Evolutionary conservation across 1,140 invertebrate species (phyloP), one percentile per base, ranked within the genome.

Genomic region (Heterodera carotae): DNA sequence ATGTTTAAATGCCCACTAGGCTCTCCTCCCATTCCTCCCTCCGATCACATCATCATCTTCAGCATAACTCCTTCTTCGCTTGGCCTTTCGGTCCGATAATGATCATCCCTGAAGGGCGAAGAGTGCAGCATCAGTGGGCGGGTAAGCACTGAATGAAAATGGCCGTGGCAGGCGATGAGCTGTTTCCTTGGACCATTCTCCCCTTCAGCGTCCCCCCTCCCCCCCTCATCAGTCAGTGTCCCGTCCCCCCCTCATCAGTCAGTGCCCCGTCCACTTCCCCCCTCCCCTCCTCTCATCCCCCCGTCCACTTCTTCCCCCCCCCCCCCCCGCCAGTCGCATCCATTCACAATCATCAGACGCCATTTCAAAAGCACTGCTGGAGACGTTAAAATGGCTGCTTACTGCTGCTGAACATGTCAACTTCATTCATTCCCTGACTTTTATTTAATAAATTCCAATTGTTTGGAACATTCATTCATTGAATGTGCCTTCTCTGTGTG

Each of bases 71-170:
- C 27, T 27, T 29, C 25, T 10, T 34, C 62, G 3, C 33, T 66
- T 66, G 27, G 33, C 62, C 27, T 66, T 66, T 66, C 22, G 33
- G 62, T 18, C 8, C 62, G 62, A 66, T 66, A 66, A 66, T 66
- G 62, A 66, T 66, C 62, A 66, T 66, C 62, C 25, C 25, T 25
- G 25, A 66, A 66, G 62, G 18, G 33, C 27, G 6, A 27, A 66
- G 27, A 34, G 27, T 31, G 27, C 8, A 66, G 39, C 39, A 43
- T n/a, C n/a, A n/a, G 59, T 8, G 2, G 22, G n/a, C 7, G 59
- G 29, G 29, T 62, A 22, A 29, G 62, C 62, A 34, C 25, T 25
- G 10, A n/a, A 66, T 31, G 8, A 22, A 53, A 53, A 53, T 53
- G 48, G 18, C 48, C 12, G 48, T 53, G 48, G 48, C 18, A 22